Conservation (phyloP, 2,113 vertebrate species). For the Alces alces region DNA sequence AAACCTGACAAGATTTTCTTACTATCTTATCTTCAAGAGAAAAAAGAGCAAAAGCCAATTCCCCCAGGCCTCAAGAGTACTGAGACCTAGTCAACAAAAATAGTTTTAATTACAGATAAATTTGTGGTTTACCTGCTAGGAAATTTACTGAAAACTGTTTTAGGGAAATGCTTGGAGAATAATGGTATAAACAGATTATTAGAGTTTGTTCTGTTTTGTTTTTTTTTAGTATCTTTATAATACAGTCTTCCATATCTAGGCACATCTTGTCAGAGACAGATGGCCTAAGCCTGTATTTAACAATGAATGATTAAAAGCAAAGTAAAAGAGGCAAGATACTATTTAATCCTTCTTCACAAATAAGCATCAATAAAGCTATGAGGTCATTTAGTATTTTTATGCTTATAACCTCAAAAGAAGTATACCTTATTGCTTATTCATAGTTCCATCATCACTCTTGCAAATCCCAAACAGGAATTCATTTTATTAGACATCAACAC, state of each 20-base stretch:
- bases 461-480: neutral
- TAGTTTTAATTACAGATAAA: constrained; percentile 19
- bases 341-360: constrained; percentile 73
- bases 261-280: constrained; percentile 72
- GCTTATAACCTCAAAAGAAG: constrained; percentile 44
- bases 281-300: constrained; percentile 73
- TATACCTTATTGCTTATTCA: constrained; percentile 1
- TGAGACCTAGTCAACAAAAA: neutral
- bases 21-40: neutral
- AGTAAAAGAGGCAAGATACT: constrained; percentile 76
- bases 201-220: neutral
- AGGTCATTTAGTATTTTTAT: constrained; percentile 59
- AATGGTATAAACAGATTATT: constrained; percentile 45
- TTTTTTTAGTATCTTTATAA: constrained; percentile 48
- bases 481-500: neutral
- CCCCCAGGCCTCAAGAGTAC: neutral
- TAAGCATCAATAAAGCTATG: constrained; percentile 54
- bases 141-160: constrained; percentile 38
- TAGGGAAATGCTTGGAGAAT: constrained; percentile 6
- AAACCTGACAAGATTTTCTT: neutral
- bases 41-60: neutral
- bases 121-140: neutral
- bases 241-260: constrained; percentile 66
- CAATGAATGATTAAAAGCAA: constrained; percentile 77
- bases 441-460: neutral